Base-by-base conservation (phyloP, 2,113 vertebrate genomes). In the Percina caprodes region DNA sequence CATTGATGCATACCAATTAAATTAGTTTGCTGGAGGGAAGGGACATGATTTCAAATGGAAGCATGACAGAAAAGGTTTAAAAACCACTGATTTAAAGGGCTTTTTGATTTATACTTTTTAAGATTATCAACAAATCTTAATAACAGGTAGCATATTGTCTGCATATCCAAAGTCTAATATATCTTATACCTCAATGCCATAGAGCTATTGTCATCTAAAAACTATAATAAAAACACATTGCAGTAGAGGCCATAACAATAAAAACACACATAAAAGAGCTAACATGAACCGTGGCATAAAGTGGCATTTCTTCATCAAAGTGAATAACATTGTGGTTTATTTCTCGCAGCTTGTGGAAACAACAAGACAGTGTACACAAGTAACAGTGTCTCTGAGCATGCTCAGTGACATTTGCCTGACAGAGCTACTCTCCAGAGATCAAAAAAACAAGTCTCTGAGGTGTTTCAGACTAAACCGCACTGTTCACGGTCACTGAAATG, bases 351-450 rank as follows among this genome's bases (percentile, higher is more conserved):
- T 84, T 21, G 12, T 72, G 33, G 68, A 75, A 82, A 63, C 46
- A 74, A 66, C 67, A 79, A 55, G 77, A 30, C 73, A 48, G 56
- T 45, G 51, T 55, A 74, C 76, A 82, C 62, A 77, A 75, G 33
- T n/a, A 39, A 16, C 39, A 19, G 54, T 45, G 60, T 26, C 48
- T 86, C 69, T 86, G 89, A 85, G 85, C 79, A 82, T 84, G 79
- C 80, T 79, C 86, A 61, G 82, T 70, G 62, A 58, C 83, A 80
- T 84, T 80, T 69, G 77, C 30, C 48, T 68, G 49, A 83, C 77
- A 30, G 62, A 79, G 65, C 14, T 42, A 21, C 51, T 85, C 82
- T 84, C 80, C 52, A 10, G 74, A 73, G 88, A 84, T 48, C 1
- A 35, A 39, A 33, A 70, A 66, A 49, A 62, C 42, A 75, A 49